Percentiles rank a stretch among this genome's conserved stretches.
phyloP scores from a whole-genome alignment of 2,797 vertebrate genomes.

The Xenops minutus region DNA sequence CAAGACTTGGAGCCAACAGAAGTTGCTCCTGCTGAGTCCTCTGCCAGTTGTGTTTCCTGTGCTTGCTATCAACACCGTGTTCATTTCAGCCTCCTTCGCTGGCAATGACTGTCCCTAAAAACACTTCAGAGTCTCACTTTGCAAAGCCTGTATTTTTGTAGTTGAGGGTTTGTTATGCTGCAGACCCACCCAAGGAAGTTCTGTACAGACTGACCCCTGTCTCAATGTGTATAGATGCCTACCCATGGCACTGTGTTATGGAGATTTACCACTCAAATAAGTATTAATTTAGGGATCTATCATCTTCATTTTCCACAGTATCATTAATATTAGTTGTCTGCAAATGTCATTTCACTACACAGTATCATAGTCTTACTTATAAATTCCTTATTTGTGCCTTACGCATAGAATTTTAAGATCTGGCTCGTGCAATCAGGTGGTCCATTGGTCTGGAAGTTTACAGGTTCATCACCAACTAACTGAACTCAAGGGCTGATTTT shows the following conservation, averaged over 20 bases:
- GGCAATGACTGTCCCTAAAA: accelerated
- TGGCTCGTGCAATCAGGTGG: not conserved
- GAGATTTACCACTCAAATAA: not conserved
- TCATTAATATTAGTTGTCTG: not conserved
- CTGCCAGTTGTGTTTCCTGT: not conserved
- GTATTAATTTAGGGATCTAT: not conserved
- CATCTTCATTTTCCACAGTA: not conserved
- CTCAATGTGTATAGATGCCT: not conserved
- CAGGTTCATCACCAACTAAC: not conserved
- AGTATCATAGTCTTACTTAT: not conserved
- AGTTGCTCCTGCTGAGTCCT: accelerated
- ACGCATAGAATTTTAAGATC: not conserved
- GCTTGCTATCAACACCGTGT: accelerated
- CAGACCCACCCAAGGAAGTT: not conserved
- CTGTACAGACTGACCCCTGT: not conserved
- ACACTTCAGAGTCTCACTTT: not conserved
- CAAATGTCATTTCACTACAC: not conserved
- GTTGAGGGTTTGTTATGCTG: not conserved
- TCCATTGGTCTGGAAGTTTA: not conserved
- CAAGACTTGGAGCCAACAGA: accelerated
- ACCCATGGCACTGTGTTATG: not conserved
- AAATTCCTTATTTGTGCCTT: not conserved
- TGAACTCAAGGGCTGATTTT: not conserved
- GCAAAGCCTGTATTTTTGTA: not conserved
- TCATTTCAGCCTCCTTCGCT: not conserved